These are phyloP conservation scores for Oryctolagus cuniculus DNA, from an alignment of 2,113 vertebrate species.

Conservation along the genomic window DNA sequence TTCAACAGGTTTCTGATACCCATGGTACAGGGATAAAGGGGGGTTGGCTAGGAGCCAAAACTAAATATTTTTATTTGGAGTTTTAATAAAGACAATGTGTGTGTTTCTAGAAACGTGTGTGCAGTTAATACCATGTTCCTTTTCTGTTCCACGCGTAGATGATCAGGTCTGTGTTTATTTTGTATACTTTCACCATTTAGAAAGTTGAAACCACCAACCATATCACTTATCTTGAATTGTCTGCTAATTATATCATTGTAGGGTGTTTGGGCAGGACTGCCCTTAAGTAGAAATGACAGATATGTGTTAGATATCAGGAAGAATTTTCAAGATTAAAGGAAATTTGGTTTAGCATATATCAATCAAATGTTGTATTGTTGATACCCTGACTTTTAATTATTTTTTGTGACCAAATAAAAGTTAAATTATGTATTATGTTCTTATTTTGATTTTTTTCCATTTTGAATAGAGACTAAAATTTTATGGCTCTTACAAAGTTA, in stretches of 20 bases:
- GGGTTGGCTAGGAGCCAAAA: not conserved
- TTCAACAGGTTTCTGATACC: not conserved
- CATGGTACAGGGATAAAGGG: not conserved
- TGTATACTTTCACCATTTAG: conserved; percentile 6
- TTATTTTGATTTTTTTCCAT: not conserved
- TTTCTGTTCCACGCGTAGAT: conserved; percentile 4
- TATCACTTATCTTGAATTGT: not conserved
- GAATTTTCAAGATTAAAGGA: conserved; percentile 9
- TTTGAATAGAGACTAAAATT: conserved; percentile 2
- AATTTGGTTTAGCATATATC: not conserved
- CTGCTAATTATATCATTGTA: conserved; percentile 43
- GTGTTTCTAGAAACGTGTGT: not conserved
- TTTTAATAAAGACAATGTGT: conserved; percentile 33
- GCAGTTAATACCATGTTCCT: not conserved
- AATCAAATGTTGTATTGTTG: not conserved
- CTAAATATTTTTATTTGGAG: conserved; percentile 43
- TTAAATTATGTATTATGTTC: not conserved
- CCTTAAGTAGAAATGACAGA: not conserved
- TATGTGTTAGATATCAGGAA: not conserved
- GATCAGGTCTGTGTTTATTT: not conserved
- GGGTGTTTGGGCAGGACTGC: not conserved
- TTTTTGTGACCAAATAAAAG: not conserved
- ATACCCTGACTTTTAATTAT: not conserved
- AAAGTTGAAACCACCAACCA: not conserved
- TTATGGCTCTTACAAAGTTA: not conserved